Evolutionary conservation across 2,797 vertebrate species (phyloP).

Genomic region (Perdix hodgsoniae): DNA sequence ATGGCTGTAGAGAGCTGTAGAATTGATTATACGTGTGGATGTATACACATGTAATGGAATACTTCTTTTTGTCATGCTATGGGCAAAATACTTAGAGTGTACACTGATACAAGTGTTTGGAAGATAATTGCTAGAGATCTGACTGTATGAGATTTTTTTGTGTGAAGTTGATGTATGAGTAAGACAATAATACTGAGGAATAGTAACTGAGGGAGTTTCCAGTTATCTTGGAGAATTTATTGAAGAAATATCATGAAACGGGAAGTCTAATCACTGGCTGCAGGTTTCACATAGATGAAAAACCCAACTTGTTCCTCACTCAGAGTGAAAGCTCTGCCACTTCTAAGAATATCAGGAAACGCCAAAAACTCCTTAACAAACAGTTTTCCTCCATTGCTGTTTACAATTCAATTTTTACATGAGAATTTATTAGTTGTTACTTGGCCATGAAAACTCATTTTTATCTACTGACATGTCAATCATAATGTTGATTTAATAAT

Average conservation of each 20-base stretch:
- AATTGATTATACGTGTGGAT: not conserved
- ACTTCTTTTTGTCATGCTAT: not conserved
- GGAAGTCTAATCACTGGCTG: not conserved
- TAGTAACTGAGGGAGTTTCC: not conserved
- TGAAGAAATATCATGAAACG: not conserved
- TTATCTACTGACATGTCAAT: not conserved
- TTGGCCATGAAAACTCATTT: not conserved
- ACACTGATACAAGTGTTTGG: not conserved
- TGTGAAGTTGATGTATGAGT: not conserved
- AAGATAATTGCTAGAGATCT: not conserved
- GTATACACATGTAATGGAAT: not conserved
- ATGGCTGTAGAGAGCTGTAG: not conserved
- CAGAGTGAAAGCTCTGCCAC: not conserved
- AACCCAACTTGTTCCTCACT: not conserved
- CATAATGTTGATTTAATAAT: not conserved
- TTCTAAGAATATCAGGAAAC: not conserved
- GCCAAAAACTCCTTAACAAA: accelerated
- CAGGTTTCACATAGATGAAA: not conserved
- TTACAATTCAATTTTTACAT: not conserved
- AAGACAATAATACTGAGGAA: not conserved
- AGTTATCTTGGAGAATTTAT: not conserved
- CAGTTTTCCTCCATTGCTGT: not conserved
- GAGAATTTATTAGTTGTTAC: not conserved
- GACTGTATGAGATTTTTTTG: not conserved
- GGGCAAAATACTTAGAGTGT: not conserved